Evolutionary conservation across 2,797 vertebrate genomes (phyloP), one percentile per base, ranked within the genome.

Genomic region (Harpagifer antarcticus): DNA sequence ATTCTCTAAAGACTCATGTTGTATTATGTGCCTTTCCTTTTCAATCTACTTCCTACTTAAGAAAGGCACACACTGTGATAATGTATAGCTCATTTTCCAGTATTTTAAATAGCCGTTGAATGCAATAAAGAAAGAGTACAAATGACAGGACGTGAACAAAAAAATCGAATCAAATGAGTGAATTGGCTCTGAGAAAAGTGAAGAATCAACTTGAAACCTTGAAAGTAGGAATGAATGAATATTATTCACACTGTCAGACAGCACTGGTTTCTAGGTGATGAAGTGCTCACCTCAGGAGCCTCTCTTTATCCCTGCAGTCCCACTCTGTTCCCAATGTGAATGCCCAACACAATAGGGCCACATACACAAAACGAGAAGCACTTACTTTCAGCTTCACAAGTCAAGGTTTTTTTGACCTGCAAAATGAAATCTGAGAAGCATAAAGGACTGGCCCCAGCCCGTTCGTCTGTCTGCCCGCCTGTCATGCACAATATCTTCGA

Each of bases 261-360:
- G 54, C 66, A 63, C 20, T 33, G 67, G 60, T 76, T 79, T 85
- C 72, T 23, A 64, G 72, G 57, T 56, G 73, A 82, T 83, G 53
- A 70, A 81, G 79, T 53, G 79, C 59, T 86, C 86, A 87, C 84
- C 84, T 83, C 79, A 72, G 62, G 42, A 76, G 79, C 69, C 60
- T 73, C 70, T 79, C 72, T 87, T 68, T 59, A 67, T 81, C 48
- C 44, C 65, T 40, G 58, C 69, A 85, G 74, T 71, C 65, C 78
- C 50, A 61, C 72, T 76, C 70, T 67, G 57, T 58, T 77, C 78
- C 44, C 27, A 37, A 69, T 76, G 72, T 82, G 76, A 83, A 69
- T 67, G 60, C 50, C 53, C 67, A 44, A 47, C 61, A 82, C 77
- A 79, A 81, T 65, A 19, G 23, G 50, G 45, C 67, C 12, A 48